These are phyloP conservation scores for Microctenopoma lineatum DNA, from an alignment of 2,797 vertebrate species.

Conservation along the genomic window DNA sequence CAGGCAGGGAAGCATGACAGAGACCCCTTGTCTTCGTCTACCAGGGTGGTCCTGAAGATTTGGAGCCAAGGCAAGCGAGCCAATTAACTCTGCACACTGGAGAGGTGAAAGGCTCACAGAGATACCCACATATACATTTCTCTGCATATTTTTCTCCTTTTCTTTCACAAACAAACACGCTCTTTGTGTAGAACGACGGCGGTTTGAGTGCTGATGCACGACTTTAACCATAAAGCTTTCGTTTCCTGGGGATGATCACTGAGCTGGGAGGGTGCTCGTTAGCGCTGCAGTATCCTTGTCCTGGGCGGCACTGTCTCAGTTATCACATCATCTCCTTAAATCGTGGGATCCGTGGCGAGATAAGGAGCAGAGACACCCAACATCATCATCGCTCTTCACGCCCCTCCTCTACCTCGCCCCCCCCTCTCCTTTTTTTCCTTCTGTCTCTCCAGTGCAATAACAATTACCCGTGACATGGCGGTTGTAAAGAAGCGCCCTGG, in stretches of 20 bases:
- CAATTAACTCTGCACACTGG: constrained; percentile 32
- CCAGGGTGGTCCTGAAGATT: constrained; percentile 55
- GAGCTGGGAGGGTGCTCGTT: constrained; percentile 62
- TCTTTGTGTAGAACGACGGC: constrained; percentile 22
- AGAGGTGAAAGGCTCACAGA: constrained; percentile 14
- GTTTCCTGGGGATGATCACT: constrained; percentile 44
- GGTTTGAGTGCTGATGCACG: constrained; percentile 4
- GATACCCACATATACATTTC: background rate
- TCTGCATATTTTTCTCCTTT: background rate
- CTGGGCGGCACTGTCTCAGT: constrained; percentile 42
- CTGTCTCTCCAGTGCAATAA: constrained; percentile 17
- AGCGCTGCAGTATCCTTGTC: constrained; percentile 49
- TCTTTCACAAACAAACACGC: constrained; percentile 26
- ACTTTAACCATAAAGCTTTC: background rate
- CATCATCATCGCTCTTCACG: constrained; percentile 23
- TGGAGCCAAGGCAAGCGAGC: constrained; percentile 38
- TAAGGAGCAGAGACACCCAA: constrained; percentile 46
- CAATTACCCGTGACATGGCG: constrained; percentile 45
- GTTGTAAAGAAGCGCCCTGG: constrained; percentile 34
- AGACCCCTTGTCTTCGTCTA: constrained; percentile 44
- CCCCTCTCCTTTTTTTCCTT: background rate
- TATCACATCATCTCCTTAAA: constrained; percentile 71
- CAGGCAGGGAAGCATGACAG: constrained; percentile 48
- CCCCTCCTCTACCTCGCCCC: constrained; percentile 1
- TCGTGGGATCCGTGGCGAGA: constrained; percentile 50